Conservation (phyloP, 2,113 vertebrate species). For the Malurus elegans region DNA sequence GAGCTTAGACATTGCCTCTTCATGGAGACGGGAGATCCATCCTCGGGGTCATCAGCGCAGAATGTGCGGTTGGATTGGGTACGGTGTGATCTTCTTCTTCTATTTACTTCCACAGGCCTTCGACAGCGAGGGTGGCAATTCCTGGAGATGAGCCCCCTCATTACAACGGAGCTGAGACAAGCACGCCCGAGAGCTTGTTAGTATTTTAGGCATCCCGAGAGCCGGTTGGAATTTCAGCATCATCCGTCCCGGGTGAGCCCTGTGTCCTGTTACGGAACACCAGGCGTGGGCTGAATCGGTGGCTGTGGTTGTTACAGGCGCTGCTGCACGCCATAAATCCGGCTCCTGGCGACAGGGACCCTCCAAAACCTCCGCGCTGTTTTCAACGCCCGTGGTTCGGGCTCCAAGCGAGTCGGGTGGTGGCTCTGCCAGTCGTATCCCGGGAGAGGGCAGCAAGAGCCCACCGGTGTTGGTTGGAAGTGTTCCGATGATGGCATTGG, state of each 20-base stretch:
- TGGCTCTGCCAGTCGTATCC: neutral
- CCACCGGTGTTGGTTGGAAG: neutral
- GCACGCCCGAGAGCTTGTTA: neutral
- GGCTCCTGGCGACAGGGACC: neutral
- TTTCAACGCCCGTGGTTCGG: neutral
- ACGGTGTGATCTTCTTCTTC: neutral
- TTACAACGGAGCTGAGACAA: neutral
- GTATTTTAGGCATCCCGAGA: neutral
- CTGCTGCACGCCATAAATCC: neutral
- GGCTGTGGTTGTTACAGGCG: neutral
- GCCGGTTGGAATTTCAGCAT: neutral
- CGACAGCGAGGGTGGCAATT: neutral
- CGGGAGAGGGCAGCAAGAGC: slow-evolving; percentile 44
- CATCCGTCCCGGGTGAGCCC: neutral
- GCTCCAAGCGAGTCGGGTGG: neutral
- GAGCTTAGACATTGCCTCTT: neutral
- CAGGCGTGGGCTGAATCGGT: neutral
- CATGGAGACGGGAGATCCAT: neutral
- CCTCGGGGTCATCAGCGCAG: neutral
- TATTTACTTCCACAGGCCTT: neutral
- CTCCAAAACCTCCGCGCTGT: neutral
- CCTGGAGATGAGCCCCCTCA: neutral
- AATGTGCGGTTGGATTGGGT: accelerated
- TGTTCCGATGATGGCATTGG: neutral
- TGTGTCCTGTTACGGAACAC: neutral